Evolutionary conservation across 37 sponge, comb jelly and placozoan species (phyloP), one percentile per base, ranked within the genome.

Genomic region (Theonella swinhoei): DNA sequence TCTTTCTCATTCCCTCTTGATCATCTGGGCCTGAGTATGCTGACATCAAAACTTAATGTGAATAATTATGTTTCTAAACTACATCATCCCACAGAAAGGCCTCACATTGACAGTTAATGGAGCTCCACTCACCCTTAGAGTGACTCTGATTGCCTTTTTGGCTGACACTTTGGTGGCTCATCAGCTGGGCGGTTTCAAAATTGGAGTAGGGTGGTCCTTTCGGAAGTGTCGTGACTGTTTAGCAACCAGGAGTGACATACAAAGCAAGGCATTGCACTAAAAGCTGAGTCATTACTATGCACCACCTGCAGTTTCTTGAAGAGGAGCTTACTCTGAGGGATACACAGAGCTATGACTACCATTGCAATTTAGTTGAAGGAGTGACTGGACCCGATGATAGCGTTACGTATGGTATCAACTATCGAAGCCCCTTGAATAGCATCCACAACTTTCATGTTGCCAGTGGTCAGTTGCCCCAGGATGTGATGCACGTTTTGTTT

Each of bases 391-490:
- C 31, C 19, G 39, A 43, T 11, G 65, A 80, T 71, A 73, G 81
- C 29, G 36, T 41, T 30, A 80, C 80, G 31, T 74, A 80, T 72
- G 88, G 88, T 23, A 41, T 87, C 25, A 87, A 80, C 43, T 78
- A 39, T 23, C 24, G 40, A 26, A 87, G 81, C 63, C 69, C 68
- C 23, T 69, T 87, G 25, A 80, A 79, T 74, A 43, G 72, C 1
- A 59, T 87, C 5, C 39, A n/a, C n/a, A n/a, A n/a, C n/a, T n/a
- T 87, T 80, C 75, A 80, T 87, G 88, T 87, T 1, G 42, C 65
- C 20, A 70, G 80, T 66, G 8, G 4, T 23, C 79, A 79, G 29
- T 36, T 87, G 22, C 88, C 88, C 29, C 88, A 87, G 41, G 88
- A 80, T 73, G 58, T 87, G 28, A 78, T 78, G 87, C 87, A 87